Evolutionary conservation across 2,113 vertebrate species (phyloP).

Genomic region (Chroicocephalus ridibundus): DNA sequence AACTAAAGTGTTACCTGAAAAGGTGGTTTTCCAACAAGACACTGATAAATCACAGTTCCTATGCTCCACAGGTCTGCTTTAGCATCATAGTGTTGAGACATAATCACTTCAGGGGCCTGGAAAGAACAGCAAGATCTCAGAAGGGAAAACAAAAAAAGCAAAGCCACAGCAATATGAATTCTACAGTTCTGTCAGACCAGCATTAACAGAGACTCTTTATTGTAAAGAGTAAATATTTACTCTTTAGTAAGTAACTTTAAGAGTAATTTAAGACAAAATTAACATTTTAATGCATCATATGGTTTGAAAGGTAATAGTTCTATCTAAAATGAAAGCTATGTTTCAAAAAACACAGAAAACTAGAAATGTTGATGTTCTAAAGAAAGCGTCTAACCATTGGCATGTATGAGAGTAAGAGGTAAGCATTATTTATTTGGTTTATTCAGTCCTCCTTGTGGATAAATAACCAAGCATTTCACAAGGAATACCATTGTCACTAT

Average conservation of each 20-base stretch:
- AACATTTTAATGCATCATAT: background rate
- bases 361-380: background rate
- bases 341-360: background rate
- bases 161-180: background rate
- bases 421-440: background rate
- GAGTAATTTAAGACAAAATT: background rate
- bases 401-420: background rate
- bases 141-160: background rate
- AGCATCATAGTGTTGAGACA: conserved; percentile 98
- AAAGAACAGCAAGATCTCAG: conserved; percentile 2
- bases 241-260: too few species aligned
- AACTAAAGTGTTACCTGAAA: conserved; percentile 84
- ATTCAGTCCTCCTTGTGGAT: background rate
- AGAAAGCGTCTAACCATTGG: background rate
- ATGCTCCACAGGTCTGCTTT: conserved; percentile 98
- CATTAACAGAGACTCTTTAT: background rate
- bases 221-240: background rate
- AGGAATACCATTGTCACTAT: background rate
- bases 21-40: conserved; percentile 96
- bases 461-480: background rate
- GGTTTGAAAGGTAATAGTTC: background rate
- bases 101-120: conserved; percentile 97
- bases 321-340: background rate
- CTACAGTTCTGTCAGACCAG: background rate
- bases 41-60: conserved; percentile 96